Base-by-base conservation (phyloP, 2,113 vertebrate species). In the Megaleporinus macrocephalus region DNA sequence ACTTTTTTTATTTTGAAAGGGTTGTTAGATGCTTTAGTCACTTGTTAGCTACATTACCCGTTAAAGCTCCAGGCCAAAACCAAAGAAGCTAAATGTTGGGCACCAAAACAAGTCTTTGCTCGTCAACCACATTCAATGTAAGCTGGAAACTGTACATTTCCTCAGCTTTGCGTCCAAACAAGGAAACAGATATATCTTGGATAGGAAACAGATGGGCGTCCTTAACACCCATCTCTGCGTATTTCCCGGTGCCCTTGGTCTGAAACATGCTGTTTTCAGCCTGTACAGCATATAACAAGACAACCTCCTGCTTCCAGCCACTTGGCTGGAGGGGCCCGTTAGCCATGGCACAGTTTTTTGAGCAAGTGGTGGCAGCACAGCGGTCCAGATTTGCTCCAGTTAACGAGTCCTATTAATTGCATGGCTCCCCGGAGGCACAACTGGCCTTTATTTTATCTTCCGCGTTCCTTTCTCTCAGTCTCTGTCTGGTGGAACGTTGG, bases 361-460 rank as follows among this genome's bases (percentile, higher is more conserved):
- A 81, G 65, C 27, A 44, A 11, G 72, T 69, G 18, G 30, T 49
- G 15, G 26, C 55, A 30, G 74, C 47, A 68, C 59, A 72, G 27
- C 14, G 49, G 22, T 79, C 72, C 66, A 66, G 65, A 26, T 76
- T 79, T 55, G 76, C 65, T 79, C 76, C 70, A 78, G 27, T 77
- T 61, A 72, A 65, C 27, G 71, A 83, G 80, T 79, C 84, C 51
- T 33, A n/a, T 71, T 74, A 53, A 81, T 68, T 49, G 18, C 26
- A 51, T 30, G 47, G 47, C 33, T 77, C 73, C 41, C 27, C 62
- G 57, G 47, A 79, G 55, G 29, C 65, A 49, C 49, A 53, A 49
- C 62, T 63, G 51, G 80, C 72, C 62, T 68, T 49, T 72, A 44
- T 44, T n/a, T 53, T 11, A 70, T 16, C 59, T n/a, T 75, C 27